Evolutionary conservation across 2,113 vertebrate species (phyloP).

Genomic region (Willisornis vidua): DNA sequence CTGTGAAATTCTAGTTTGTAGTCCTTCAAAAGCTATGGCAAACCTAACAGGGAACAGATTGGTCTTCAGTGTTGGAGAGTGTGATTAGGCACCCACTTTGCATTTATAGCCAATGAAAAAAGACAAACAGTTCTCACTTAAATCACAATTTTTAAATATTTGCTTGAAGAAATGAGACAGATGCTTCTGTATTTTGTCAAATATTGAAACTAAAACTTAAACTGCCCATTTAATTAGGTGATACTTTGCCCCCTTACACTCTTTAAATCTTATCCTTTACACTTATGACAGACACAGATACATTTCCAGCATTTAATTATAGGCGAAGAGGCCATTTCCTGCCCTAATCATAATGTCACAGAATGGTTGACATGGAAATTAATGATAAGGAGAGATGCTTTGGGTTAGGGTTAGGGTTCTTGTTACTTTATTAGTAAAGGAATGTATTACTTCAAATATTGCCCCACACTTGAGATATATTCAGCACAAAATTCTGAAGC

Average conservation of each 20-base stretch:
- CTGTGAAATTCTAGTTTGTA: neutral
- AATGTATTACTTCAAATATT: neutral
- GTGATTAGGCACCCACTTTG: neutral
- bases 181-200: neutral
- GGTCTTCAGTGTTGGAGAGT: neutral
- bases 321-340: neutral
- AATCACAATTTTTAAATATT: neutral
- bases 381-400: neutral
- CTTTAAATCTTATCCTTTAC: neutral
- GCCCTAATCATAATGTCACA: neutral
- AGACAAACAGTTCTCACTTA: neutral
- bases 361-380: neutral
- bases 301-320: neutral
- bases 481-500: conserved; percentile 29
- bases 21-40: neutral
- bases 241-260: neutral
- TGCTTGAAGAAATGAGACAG: neutral
- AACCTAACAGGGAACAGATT: neutral
- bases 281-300: neutral
- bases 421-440: neutral
- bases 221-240: neutral
- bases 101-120: neutral
- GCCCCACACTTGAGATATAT: neutral
- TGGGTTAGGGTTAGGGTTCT: too few species aligned
- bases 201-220: neutral